Base-by-base conservation (phyloP, 1,140 invertebrate species). In the Pseudomyrmex sp. region DNA sequence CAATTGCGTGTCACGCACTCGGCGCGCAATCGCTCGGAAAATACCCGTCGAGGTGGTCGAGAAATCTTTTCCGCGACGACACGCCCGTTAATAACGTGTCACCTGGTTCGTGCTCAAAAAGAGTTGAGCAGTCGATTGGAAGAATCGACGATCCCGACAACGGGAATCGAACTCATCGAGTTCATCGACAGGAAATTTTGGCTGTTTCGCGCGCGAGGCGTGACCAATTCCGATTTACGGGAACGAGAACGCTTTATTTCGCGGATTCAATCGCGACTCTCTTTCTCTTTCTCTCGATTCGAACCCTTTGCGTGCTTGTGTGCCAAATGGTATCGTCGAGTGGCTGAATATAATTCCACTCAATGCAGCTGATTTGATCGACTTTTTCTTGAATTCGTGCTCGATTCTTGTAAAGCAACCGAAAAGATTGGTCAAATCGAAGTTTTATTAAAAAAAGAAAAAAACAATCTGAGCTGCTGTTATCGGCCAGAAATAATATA, bases 11-110 rank as follows among this genome's bases (percentile, higher is more conserved):
- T 91, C 90, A 93, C 89, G 91, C 92, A 89, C 73, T 85, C 76
- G 50, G 70, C 62, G 87, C 76, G 86, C 87, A 93, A 94, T 93
- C 90, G 83, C 59, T 66, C 65, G 91, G 90, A 93, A 93, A 91
- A 20, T 66, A 73, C 65, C 44, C 70, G 65, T 66, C 44, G 66
- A 79, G 75, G 66, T 85, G 87, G 84, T 89, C 85, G 72, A 35
- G 35, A 89, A 90, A 84, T 88, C 62, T 65, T 86, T 79, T 73
- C 52, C 85, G 56, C 69, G 69, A 72, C 68, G 66, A 83, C 85
- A 69, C 70, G 77, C 66, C 77, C 86, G 35, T 35, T 35, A 35
- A 72, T 82, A 87, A 87, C 80, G 82, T 86, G 89, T 90, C 90
- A 91, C 91, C 91, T 91, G 91, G 92, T 82, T 35, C 66, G 89